Evolutionary conservation across 2,888 invertebrate species (phyloP), one percentile per base, ranked within the genome.

Genomic region (Drosophila incognita): DNA sequence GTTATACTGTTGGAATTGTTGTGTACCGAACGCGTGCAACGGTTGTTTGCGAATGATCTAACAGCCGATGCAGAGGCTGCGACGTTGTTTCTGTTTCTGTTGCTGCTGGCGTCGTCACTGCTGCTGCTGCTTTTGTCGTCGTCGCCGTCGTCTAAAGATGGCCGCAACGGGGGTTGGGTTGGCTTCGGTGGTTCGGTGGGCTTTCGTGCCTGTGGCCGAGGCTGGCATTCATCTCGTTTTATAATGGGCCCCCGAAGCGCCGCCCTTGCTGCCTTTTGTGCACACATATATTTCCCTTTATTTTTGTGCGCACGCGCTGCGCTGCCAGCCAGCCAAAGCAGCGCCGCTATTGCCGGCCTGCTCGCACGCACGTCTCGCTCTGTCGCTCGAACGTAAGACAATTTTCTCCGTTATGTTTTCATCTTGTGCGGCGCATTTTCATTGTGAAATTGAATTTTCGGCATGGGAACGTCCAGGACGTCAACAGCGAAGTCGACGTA

Each of bases 401-500:
- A 87, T 92, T 91, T 90, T 91, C 90, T 91, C 87, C 87, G 89
- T 90, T 40, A 87, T 78, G 69, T 72, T 88, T 90, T 86, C 84
- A 83, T 83, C 46, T 42, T 73, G 75, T 72, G 74, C 80, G 82
- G 29, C 79, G 76, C 83, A 80, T 83, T 88, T 86, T 85, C 81
- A 76, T 88, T 91, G 82, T 76, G 87, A 91, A 92, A 92, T 92
- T 92, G 84, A 92, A 92, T 92, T 92, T 92, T 87, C 87, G 81
- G 78, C 82, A 87, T 75, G 87, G 78, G 77, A 76, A 80, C 67
- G 80, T 80, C 76, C 78, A 76, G 77, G 80, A 74, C 68, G 68
- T 68, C 65, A 76, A 62, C 69, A 65, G 27, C 62, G 66, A 52
- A 56, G 52, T 42, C 13, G 42, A 53, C 59, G 49, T 54, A 21